These are phyloP conservation scores for Fukomys damarensis DNA, from an alignment of 2,113 vertebrate genomes.

Conservation along the genomic window DNA sequence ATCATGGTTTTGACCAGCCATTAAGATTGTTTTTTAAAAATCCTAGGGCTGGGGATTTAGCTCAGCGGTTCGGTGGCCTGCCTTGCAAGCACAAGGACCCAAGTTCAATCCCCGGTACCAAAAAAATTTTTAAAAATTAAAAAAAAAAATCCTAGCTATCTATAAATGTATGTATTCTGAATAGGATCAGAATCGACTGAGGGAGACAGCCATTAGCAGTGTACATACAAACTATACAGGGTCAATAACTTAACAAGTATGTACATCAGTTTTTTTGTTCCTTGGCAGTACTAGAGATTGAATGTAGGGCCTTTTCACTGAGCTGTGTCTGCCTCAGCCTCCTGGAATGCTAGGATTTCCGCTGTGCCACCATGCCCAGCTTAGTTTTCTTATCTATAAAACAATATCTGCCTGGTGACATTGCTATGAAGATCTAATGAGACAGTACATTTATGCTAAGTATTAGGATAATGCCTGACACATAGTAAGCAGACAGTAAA, in stretches of 20 bases:
- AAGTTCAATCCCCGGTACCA: too few species aligned
- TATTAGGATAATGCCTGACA: background rate
- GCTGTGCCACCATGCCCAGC: background rate
- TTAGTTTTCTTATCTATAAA: conserved; percentile 49
- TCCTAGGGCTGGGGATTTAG: too few species aligned
- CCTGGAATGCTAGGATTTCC: background rate
- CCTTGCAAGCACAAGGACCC: too few species aligned
- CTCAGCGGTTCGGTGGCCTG: too few species aligned
- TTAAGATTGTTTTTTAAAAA: background rate
- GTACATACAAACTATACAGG: background rate
- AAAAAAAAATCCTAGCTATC: background rate
- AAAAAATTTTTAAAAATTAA: too few species aligned
- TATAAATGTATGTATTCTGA: conserved; percentile 9
- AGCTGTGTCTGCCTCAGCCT: background rate
- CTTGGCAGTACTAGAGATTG: background rate
- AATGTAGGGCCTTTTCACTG: background rate
- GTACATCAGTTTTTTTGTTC: background rate
- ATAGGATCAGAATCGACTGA: conserved; percentile 27
- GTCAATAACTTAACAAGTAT: background rate
- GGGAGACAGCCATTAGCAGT: background rate
- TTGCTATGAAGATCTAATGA: conserved; percentile 29
- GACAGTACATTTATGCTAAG: background rate
- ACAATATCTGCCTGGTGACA: background rate
- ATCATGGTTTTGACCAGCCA: conserved; percentile 10
- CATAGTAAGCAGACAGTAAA: background rate